Base-by-base conservation (phyloP, 1,140 invertebrate genomes). In the Ceratoteleas bidentatus region DNA sequence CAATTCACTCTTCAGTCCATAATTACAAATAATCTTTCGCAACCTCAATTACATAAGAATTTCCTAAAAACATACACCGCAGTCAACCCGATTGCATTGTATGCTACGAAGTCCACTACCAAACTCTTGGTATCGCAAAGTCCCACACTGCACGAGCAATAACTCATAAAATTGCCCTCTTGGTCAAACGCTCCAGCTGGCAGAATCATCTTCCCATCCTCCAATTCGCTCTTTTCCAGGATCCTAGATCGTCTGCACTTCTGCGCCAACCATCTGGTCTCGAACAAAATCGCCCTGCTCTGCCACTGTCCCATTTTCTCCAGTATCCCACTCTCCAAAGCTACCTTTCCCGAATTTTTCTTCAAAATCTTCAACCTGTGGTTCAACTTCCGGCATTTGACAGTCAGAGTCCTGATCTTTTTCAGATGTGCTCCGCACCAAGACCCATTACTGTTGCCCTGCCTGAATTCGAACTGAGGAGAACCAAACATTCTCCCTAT, bases 191-290 rank as follows among this genome's bases (percentile, higher is more conserved):
- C 40, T 6, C 8, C n/a, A 43, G 24, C 1, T 24, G 24, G 24
- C 40, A 10, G n/a, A 43, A 43, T 6, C 8, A 43, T 6, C n/a
- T n/a, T 6, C 40, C n/a, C 40, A 24, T 24, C 4, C 24, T 24
- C 24, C 24, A 24, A 4, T 4, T 24, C n/a, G 40, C 9, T 43
- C 40, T 10, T 10, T 6, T 43, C n/a, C n/a, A 43, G 6, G 40
- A 14, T 52, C 32, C 24, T 24, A 1, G 24, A 24, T 24, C 24
- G 24, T 33, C 58, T 58, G 38, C 66, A 69, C 13, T 36, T 69
- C 14, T 69, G 66, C 45, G 43, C 24, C 9, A 58, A 7, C 57
- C 57, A 72, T n/a, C 57, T 60, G 3, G 57, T 62, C 24, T 72
- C 47, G 24, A 24, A 72, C 0, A 72, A 8, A 9, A 54, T 36